A percentile compares a stretch with the other conserved stretches of the same genome.
phyloP scores from a whole-genome alignment of 2,797 vertebrate genomes.

The Sibirionetta formosa region DNA sequence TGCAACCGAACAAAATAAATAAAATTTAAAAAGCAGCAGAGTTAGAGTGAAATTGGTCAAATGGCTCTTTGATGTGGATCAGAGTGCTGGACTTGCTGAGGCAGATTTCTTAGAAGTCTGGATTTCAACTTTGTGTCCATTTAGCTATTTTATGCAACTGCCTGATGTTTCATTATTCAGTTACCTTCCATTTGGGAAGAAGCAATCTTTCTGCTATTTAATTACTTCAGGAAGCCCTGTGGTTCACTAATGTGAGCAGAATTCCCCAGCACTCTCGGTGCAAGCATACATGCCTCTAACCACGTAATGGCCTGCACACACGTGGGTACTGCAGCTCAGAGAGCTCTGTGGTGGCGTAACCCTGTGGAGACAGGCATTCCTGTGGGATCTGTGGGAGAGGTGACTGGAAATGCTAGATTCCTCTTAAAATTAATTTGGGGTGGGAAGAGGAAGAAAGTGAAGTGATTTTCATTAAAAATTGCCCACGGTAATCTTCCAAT shows the following conservation, averaged over 20 bases:
- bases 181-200: conserved; percentile 57
- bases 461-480: not conserved
- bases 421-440: not conserved
- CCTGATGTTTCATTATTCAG: not conserved
- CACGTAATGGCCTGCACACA: fast-evolving
- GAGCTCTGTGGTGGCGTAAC: not conserved
- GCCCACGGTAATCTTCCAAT: not conserved
- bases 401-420: not conserved
- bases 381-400: not conserved
- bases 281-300: not conserved
- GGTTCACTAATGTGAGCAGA: conserved; percentile 10
- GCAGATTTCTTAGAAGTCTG: not conserved
- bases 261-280: not conserved
- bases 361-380: not conserved
- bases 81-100: not conserved
- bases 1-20: not conserved
- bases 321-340: not conserved
- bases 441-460: not conserved
- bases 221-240: conserved; percentile 33
- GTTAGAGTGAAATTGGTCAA: not conserved
- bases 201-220: not conserved
- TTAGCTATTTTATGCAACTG: not conserved
- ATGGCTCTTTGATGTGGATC: not conserved
- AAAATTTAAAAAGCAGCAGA: not conserved
- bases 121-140: not conserved